A percentile compares a stretch with the other conserved stretches of the same genome.
These are phyloP conservation scores for Drosophila fulvimacula DNA, from an alignment of 2,888 invertebrate genomes.

Conservation along the genomic window DNA sequence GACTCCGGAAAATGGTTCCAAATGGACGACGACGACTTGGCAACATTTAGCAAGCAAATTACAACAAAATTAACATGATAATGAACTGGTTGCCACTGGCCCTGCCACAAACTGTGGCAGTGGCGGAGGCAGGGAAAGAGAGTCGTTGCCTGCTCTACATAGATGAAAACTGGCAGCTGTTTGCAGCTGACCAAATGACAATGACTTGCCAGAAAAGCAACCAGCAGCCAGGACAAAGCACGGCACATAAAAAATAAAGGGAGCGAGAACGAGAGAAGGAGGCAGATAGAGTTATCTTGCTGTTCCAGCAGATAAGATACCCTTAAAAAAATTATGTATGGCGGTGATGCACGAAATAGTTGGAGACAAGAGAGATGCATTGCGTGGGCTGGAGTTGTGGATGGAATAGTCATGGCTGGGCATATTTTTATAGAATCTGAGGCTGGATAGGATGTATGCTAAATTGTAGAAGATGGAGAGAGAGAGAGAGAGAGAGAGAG, in stretches of 20 bases:
- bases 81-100: constrained; percentile 62
- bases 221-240: constrained; percentile 15
- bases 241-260: constrained; percentile 20
- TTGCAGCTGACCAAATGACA: constrained; percentile 76
- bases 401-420: not conserved
- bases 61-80: constrained; percentile 81
- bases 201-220: constrained; percentile 61
- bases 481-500: not conserved
- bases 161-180: constrained; percentile 69
- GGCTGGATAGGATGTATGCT: not conserved
- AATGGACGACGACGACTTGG: constrained; percentile 71
- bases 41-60: constrained; percentile 80
- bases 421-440: not conserved
- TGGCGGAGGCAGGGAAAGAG: not conserved
- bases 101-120: constrained; percentile 24
- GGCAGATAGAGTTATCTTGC: constrained; percentile 1
- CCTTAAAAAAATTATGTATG: not conserved
- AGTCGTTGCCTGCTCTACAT: constrained; percentile 15
- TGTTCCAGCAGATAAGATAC: constrained; percentile 5
- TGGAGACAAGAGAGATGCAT: not conserved
- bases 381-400: not conserved
- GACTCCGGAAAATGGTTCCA: constrained; percentile 63
- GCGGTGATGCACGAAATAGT: too few relatives aligned
- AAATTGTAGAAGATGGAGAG: not conserved
- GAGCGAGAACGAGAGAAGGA: not conserved